Conservation (phyloP, 1,140 invertebrate species). For the Caenorhabditis inopinata region DNA sequence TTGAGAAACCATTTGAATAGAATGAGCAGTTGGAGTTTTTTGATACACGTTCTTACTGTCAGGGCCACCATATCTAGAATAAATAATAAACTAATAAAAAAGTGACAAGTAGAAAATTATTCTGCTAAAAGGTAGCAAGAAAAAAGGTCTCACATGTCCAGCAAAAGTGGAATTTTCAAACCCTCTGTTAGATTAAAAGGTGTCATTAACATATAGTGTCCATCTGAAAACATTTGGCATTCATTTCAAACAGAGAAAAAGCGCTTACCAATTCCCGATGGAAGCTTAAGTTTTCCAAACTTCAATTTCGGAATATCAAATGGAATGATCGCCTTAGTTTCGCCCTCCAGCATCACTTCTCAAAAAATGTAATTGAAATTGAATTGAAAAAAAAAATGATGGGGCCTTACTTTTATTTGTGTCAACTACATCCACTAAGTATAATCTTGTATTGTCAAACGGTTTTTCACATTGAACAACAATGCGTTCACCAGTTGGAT, state of each 20-base stretch:
- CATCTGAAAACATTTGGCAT: slow-evolving; percentile 32
- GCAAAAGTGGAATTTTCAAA: slow-evolving; percentile 23
- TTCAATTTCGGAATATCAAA: slow-evolving; percentile 28
- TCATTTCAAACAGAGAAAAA: not conserved
- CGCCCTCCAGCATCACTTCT: slow-evolving; percentile 34
- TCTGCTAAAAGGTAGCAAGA: not conserved
- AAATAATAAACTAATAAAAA: no score
- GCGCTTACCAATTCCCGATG: slow-evolving; percentile 38
- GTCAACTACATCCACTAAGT: slow-evolving; percentile 17
- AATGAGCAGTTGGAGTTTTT: slow-evolving; percentile 2
- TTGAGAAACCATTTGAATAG: slow-evolving; percentile 33
- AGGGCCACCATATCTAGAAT: slow-evolving; percentile 37
- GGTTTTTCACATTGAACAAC: slow-evolving; percentile 5
- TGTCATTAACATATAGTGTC: slow-evolving; percentile 18
- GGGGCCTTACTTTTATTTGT: slow-evolving; percentile 25
- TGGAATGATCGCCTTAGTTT: not conserved
- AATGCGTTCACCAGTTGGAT: slow-evolving; percentile 33
- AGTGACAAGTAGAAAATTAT: no score
- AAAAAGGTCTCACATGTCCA: slow-evolving; percentile 27
- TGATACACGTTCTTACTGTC: not conserved
- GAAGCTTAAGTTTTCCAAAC: slow-evolving; percentile 2
- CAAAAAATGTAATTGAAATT: not conserved
- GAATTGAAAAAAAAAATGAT: not conserved
- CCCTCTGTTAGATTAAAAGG: slow-evolving; percentile 11
- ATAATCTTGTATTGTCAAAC: slow-evolving; percentile 32